Evolutionary conservation across 2,888 invertebrate genomes (phyloP).

Genomic region (Campoletis raptor): DNA sequence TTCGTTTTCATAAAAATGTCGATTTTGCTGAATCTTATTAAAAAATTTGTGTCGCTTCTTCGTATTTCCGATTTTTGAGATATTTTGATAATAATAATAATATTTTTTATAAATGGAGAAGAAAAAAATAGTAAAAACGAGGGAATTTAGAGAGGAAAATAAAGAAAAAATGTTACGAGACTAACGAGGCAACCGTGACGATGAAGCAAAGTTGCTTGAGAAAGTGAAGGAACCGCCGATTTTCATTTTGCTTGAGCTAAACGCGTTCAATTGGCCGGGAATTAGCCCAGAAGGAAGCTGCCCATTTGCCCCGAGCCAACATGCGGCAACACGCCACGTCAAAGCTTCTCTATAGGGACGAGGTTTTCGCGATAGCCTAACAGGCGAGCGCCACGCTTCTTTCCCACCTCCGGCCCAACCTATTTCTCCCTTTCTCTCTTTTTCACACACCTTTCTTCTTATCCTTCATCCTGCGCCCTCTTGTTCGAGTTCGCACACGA

Average conservation of each 20-base stretch:
- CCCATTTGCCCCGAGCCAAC: constrained; percentile 74
- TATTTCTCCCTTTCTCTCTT: constrained; percentile 22
- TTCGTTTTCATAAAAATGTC: not conserved
- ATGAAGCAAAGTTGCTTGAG: constrained; percentile 58
- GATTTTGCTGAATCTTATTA: not conserved
- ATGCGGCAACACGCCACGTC: constrained; percentile 69
- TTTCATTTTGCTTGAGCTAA: constrained; percentile 70
- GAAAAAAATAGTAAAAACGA: not conserved
- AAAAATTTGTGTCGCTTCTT: not conserved
- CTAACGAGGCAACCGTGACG: constrained; percentile 62
- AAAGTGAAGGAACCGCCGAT: constrained; percentile 68
- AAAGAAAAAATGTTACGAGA: not conserved
- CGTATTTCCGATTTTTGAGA: too few relatives aligned
- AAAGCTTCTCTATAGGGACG: constrained; percentile 58
- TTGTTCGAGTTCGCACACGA: constrained; percentile 41
- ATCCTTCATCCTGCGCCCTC: constrained; percentile 15
- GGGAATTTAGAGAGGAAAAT: not conserved
- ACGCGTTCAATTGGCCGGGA: constrained; percentile 71
- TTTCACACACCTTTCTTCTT: not conserved
- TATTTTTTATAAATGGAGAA: not conserved
- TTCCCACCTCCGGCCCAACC: constrained; percentile 61
- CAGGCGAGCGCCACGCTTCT: constrained; percentile 72
- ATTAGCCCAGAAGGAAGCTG: constrained; percentile 74
- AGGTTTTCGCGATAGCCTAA: constrained; percentile 57
- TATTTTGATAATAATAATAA: not conserved